Evolutionary conservation across 1,140 invertebrate genomes (phyloP), one percentile per base, ranked within the genome.

Genomic region (Antheraea pernyi): DNA sequence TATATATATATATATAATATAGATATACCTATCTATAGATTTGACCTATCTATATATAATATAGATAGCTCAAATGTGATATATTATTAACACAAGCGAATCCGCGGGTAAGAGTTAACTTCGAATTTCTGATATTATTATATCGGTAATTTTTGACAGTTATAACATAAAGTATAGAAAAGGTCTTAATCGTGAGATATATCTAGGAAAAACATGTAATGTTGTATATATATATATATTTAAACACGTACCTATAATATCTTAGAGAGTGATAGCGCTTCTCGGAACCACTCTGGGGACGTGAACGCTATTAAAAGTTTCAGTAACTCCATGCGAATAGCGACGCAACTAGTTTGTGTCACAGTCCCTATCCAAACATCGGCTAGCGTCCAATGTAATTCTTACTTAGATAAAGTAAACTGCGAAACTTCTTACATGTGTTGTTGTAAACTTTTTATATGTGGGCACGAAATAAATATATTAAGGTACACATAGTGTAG

Each of bases 301-400:
- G 80, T 78, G 82, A 86, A 89, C 85, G 80, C 86, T 89, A 89
- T 89, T 89, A 89, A 89, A 88, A 89, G 79, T 89, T 89, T 71
- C 62, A 62, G 79, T 77, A 89, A 86, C 81, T 86, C 70, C 58
- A 65, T 73, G 79, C 80, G 76, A 84, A 78, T 76, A 72, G 69
- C 75, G 78, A 84, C 84, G 73, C 75, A 80, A 85, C 78, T 84
- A 85, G 83, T 88, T 84, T 85, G 73, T 76, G 77, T 83, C 72
- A 72, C 76, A 68, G 65, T 59, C 37, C 46, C 65, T 72, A 67
- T 65, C 74, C 67, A 72, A 70, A 72, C 71, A 72, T 69, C 61
- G 70, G 59, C 71, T 75, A 61, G 70, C 62, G 53, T 69, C 30
- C 63, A 37, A 70, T 71, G 48, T 71, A 64, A 69, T 72, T 72